Evolutionary conservation across 37 sponge, comb jelly and placozoan species (phyloP).

Genomic region (Aplysina aerophoba): DNA sequence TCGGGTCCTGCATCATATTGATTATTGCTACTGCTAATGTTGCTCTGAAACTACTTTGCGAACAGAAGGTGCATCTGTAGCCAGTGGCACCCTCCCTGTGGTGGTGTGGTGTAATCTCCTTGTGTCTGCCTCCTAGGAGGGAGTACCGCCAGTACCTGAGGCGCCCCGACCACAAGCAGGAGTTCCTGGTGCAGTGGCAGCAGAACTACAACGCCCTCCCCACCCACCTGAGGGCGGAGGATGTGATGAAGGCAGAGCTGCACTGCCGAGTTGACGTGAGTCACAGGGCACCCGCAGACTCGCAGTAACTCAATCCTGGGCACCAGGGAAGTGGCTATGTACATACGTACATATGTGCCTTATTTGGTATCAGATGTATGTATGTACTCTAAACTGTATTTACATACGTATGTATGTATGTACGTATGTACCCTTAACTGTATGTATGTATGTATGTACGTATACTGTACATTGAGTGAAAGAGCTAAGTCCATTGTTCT

Average conservation of each 20-base stretch:
- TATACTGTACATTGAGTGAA: too few relatives aligned
- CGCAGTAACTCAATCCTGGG: too few relatives aligned
- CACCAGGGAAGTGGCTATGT: too few relatives aligned
- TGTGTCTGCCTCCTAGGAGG: too few relatives aligned
- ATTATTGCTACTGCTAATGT: too few relatives aligned
- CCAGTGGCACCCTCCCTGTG: too few relatives aligned
- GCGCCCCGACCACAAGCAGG: slow-evolving; percentile 95
- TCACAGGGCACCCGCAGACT: too few relatives aligned
- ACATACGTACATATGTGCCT: slow-evolving; percentile 4
- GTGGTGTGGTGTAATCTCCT: too few relatives aligned
- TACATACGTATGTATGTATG: background rate
- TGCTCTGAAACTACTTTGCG: too few relatives aligned
- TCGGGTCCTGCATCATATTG: too few relatives aligned
- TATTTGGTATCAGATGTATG: too few relatives aligned
- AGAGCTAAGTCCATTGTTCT: too few relatives aligned
- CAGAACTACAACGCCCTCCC: slow-evolving; percentile 78
- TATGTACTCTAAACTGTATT: slow-evolving; percentile 26
- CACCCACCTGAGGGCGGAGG: slow-evolving; percentile 71
- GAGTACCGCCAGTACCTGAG: slow-evolving; percentile 68
- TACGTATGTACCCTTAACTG: background rate
- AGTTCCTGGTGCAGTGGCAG: slow-evolving; percentile 87
- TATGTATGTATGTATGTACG: slow-evolving; percentile 20
- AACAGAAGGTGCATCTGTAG: slow-evolving; percentile 70
- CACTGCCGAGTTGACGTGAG: slow-evolving; percentile 92
- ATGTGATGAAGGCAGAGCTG: slow-evolving; percentile 89